A percentile compares a stretch with the other conserved stretches of the same genome.
Conservation (phyloP, 1,140 invertebrate species). For the Penaeus chinensis region DNA sequence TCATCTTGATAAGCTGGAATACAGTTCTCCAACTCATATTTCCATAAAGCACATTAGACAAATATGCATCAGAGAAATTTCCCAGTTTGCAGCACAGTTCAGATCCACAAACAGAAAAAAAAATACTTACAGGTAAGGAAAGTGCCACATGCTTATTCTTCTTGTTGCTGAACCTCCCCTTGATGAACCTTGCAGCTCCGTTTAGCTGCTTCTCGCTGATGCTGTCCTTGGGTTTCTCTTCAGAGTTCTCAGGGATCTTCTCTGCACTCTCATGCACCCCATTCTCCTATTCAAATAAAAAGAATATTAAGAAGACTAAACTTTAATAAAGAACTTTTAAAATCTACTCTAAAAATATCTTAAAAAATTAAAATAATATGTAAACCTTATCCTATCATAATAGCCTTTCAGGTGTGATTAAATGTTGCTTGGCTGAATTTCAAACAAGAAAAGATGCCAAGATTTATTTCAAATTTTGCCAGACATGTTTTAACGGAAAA, state of each 20-base stretch:
- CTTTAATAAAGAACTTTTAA: too few relatives aligned
- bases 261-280: background rate
- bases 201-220: background rate
- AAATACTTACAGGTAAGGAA: background rate
- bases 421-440: too few relatives aligned
- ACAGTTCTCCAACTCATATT: background rate
- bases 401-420: too few relatives aligned
- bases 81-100: background rate
- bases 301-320: too few relatives aligned
- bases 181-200: constrained; percentile 4
- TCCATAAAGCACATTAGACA: background rate
- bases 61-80: background rate
- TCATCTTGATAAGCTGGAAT: too few relatives aligned
- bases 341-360: too few relatives aligned
- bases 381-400: too few relatives aligned
- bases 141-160: background rate
- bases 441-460: background rate
- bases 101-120: background rate
- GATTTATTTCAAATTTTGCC: background rate
- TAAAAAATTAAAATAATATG: too few relatives aligned
- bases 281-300: background rate
- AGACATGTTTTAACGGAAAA: background rate
- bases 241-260: background rate
- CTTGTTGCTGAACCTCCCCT: background rate
- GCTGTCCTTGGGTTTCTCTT: background rate